Percentiles rank a stretch among this genome's conserved stretches.
phyloP scores from a whole-genome alignment of 1,140 invertebrate species.

The Drosophila pseudoananassae region DNA sequence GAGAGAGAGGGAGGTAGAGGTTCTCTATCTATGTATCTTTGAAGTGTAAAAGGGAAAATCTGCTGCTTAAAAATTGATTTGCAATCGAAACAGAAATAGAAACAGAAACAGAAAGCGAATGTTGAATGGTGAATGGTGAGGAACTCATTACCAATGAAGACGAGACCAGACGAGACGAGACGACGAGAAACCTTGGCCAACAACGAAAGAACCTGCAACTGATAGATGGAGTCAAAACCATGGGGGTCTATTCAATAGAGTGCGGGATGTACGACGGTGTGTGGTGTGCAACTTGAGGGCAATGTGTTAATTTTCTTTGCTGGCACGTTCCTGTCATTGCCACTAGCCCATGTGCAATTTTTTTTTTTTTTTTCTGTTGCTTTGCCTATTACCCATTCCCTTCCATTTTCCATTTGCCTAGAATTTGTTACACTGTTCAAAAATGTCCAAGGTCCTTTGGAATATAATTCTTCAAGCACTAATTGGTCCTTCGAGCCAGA shows the following conservation, averaged over 20 bases:
- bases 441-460: neutral
- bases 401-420: constrained; percentile 1
- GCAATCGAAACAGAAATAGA: constrained; percentile 8
- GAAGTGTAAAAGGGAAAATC: constrained; percentile 12
- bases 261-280: neutral
- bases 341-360: constrained; percentile 51
- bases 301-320: constrained; percentile 55
- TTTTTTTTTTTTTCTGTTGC: constrained; percentile 34
- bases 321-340: constrained; percentile 48
- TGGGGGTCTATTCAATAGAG: neutral
- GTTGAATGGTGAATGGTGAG: neutral
- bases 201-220: neutral
- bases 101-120: constrained; percentile 3
- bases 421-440: neutral
- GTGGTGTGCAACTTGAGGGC: constrained; percentile 23
- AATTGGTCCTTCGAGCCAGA: too few relatives aligned
- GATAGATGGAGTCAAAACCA: neutral
- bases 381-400: constrained; percentile 43
- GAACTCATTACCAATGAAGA: constrained; percentile 39
- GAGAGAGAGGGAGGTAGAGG: neutral
- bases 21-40: too few relatives aligned
- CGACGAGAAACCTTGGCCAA: neutral
- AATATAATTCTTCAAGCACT: too few relatives aligned
- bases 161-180: neutral
- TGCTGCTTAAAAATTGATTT: constrained; percentile 43